These are phyloP conservation scores for Pseudachorutes palmiensis DNA, from an alignment of 1,140 invertebrate species.

Conservation along the genomic window DNA sequence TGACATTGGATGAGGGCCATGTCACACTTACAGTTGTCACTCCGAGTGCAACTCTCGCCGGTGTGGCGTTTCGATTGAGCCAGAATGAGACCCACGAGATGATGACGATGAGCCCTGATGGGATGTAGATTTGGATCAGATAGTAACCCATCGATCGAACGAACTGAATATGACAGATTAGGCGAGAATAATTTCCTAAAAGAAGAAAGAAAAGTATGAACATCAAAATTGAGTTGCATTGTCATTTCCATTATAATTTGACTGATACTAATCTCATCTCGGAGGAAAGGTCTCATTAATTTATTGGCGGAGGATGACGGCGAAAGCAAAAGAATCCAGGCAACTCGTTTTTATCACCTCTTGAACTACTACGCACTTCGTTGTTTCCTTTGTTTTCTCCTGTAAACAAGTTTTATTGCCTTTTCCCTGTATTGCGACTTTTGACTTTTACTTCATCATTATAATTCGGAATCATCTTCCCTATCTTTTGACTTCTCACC, in stretches of 20 bases:
- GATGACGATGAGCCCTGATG: slow-evolving; percentile 95
- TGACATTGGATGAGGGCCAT: too few species aligned
- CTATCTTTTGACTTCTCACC: too few species aligned
- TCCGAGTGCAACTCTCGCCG: slow-evolving; percentile 88
- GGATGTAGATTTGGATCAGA: slow-evolving; percentile 78
- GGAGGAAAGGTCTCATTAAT: too few species aligned
- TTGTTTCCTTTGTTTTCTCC: too few species aligned
- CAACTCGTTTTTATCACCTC: too few species aligned
- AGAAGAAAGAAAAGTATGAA: not conserved
- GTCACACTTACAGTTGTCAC: slow-evolving; percentile 82
- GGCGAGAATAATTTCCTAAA: slow-evolving; percentile 90
- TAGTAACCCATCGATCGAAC: slow-evolving; percentile 98
- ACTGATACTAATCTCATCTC: not conserved
- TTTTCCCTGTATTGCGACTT: too few species aligned
- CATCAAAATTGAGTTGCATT: not conserved
- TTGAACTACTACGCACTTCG: too few species aligned
- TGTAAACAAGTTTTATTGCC: too few species aligned
- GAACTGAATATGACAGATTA: slow-evolving; percentile 96
- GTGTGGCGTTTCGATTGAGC: slow-evolving; percentile 81
- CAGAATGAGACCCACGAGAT: slow-evolving; percentile 98
- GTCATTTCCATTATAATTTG: not conserved
- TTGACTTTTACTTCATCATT: too few species aligned
- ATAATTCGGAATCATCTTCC: too few species aligned
- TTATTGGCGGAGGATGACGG: too few species aligned
- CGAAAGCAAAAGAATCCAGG: too few species aligned